Conservation (phyloP, 2,888 invertebrate species). For the Trichogramma evanescens region DNA sequence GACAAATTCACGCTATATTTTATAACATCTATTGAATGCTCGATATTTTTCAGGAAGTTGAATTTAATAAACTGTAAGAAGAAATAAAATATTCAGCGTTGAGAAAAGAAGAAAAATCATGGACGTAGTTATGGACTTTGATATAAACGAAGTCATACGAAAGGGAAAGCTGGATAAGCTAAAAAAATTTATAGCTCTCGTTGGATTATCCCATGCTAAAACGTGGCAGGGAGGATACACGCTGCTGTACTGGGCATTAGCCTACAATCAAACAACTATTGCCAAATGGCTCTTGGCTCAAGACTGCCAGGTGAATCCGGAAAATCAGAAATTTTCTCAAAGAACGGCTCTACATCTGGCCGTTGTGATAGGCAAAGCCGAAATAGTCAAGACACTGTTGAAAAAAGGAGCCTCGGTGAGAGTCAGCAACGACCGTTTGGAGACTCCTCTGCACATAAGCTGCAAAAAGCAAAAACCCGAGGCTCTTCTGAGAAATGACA, state of each 20-base stretch:
- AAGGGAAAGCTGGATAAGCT: slow-evolving; percentile 19
- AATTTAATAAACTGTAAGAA: too few relatives aligned
- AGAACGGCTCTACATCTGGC: slow-evolving; percentile 16
- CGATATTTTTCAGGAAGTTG: too few relatives aligned
- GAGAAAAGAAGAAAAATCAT: slow-evolving; percentile 7
- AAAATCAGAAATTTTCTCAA: slow-evolving; percentile 11
- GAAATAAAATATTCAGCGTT: neutral
- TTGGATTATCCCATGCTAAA: slow-evolving; percentile 13
- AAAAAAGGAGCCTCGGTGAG: slow-evolving; percentile 13
- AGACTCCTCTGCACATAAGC: slow-evolving; percentile 15
- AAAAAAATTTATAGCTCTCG: slow-evolving; percentile 11
- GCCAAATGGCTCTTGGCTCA: slow-evolving; percentile 18
- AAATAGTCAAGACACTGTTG: slow-evolving; percentile 15
- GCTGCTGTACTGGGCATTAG: slow-evolving; percentile 12
- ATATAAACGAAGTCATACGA: slow-evolving; percentile 12
- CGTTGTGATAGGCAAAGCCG: slow-evolving; percentile 10
- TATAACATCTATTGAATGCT: too few relatives aligned
- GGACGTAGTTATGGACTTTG: slow-evolving; percentile 14
- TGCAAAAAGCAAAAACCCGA: slow-evolving; percentile 14
- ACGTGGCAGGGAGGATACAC: slow-evolving; percentile 16
- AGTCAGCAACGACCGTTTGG: slow-evolving; percentile 10
- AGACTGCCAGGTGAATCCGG: slow-evolving; percentile 18
- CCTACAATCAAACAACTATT: slow-evolving; percentile 10
- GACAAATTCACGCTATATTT: too few relatives aligned
- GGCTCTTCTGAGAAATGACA: slow-evolving; percentile 7